Evolutionary conservation across 2,797 vertebrate species (phyloP).

Genomic region (Schizothorax lantsangensis): DNA sequence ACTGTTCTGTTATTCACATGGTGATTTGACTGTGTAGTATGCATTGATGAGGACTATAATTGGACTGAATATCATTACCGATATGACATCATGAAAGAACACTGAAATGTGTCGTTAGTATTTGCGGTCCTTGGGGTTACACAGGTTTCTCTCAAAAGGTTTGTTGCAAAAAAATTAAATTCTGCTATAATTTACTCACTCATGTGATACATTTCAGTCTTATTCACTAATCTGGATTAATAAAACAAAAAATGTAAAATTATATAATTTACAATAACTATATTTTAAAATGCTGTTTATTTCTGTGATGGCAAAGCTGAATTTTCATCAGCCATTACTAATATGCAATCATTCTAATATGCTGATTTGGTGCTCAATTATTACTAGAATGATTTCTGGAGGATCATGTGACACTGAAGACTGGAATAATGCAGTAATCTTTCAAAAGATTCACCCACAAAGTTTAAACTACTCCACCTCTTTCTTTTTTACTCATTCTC

Average conservation of each 20-base stretch:
- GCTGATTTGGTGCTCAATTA: not conserved
- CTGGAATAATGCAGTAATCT: not conserved
- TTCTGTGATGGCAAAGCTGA: not conserved
- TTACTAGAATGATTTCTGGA: not conserved
- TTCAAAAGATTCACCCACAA: not conserved
- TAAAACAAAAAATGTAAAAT: not conserved
- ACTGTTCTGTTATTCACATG: constrained; percentile 42
- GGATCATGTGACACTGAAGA: not conserved
- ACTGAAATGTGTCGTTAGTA: not conserved
- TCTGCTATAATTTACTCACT: not conserved
- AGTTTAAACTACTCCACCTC: not conserved
- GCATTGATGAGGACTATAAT: constrained; percentile 16
- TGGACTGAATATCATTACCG: not conserved
- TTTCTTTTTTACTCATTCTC: constrained; percentile 4
- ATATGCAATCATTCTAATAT: not conserved
- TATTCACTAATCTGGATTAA: not conserved
- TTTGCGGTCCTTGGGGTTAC: not conserved
- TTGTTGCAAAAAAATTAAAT: not conserved
- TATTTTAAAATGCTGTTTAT: not conserved
- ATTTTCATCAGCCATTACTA: not conserved
- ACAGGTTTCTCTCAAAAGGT: not conserved
- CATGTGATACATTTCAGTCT: not conserved
- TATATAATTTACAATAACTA: not conserved
- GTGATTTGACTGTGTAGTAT: not conserved
- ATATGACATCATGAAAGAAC: not conserved